Conservation (phyloP, 2,888 invertebrate genomes). For the Protophormia terraenovae region DNA sequence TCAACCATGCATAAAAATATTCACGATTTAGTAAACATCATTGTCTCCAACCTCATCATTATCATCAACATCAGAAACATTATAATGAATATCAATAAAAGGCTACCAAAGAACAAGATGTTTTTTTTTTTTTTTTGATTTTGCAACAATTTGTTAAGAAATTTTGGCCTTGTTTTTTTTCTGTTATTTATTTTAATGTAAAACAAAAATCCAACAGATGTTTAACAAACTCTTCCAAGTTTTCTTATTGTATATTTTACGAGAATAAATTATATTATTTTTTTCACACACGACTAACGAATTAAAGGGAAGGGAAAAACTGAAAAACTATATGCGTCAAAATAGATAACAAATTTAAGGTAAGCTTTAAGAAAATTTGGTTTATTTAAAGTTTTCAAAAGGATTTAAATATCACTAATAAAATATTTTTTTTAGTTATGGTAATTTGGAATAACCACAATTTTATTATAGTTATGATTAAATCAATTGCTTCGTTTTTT, state of each 20-base stretch:
- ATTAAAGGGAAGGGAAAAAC: neutral
- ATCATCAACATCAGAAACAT: neutral
- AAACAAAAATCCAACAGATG: slow-evolving; percentile 50
- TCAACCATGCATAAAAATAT: slow-evolving; percentile 64
- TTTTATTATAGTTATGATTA: too few species aligned
- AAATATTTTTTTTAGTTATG: too few species aligned
- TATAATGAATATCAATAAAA: slow-evolving; percentile 19
- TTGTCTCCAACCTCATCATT: neutral
- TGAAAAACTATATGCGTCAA: too few species aligned
- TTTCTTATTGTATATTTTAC: slow-evolving; percentile 12
- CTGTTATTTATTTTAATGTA: neutral
- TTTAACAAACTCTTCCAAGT: slow-evolving; percentile 19
- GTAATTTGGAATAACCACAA: too few species aligned
- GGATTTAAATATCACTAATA: too few species aligned
- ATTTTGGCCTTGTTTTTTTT: slow-evolving; percentile 18
- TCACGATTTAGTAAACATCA: slow-evolving; percentile 59
- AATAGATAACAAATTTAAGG: too few species aligned
- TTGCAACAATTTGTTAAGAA: slow-evolving; percentile 43
- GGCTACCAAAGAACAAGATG: neutral
- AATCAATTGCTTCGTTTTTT: too few species aligned
- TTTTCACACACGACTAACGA: slow-evolving; percentile 56
- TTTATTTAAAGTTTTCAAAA: too few species aligned
- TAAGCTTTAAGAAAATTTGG: too few species aligned
- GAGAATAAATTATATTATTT: slow-evolving; percentile 7
- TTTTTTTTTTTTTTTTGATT: slow-evolving; percentile 15